These are phyloP conservation scores for Himalopsyche anomala DNA, from an alignment of 2,888 invertebrate genomes.

Conservation along the genomic window DNA sequence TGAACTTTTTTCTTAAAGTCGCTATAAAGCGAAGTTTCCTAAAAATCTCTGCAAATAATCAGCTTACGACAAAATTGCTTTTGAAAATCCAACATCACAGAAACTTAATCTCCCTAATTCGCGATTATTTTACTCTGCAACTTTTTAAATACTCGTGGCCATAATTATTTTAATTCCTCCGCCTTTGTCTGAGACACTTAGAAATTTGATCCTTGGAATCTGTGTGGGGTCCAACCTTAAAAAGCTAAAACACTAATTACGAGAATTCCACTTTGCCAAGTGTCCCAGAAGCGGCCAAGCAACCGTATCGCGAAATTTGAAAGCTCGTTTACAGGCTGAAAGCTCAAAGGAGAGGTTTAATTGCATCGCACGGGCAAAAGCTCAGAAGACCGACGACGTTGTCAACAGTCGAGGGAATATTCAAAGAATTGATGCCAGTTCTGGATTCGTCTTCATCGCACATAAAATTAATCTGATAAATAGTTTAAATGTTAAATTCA, in stretches of 20 bases:
- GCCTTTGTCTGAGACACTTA: neutral
- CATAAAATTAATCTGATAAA: too few species aligned
- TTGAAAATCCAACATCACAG: too few species aligned
- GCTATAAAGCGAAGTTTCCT: too few species aligned
- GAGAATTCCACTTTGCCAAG: constrained; percentile 30
- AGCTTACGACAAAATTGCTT: too few species aligned
- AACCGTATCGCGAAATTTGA: constrained; percentile 55
- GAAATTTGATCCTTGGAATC: neutral
- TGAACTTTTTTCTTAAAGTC: too few species aligned
- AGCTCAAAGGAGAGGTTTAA: constrained; percentile 59
- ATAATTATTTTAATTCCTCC: constrained; percentile 20
- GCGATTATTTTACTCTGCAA: neutral
- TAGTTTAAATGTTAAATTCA: too few species aligned
- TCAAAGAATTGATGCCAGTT: constrained; percentile 43
- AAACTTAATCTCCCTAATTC: neutral
- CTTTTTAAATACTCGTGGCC: neutral
- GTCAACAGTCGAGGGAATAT: constrained; percentile 37
- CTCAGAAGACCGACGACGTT: constrained; percentile 27
- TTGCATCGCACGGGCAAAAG: constrained; percentile 51
- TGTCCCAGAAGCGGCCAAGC: constrained; percentile 48
- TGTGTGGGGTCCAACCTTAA: constrained; percentile 19
- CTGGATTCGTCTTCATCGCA: neutral
- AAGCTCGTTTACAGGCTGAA: constrained; percentile 51
- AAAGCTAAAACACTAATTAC: constrained; percentile 30
- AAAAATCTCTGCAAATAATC: too few species aligned